Conservation (phyloP, 2,113 vertebrate genomes). For the Dunckerocampus dactyliophorus region DNA sequence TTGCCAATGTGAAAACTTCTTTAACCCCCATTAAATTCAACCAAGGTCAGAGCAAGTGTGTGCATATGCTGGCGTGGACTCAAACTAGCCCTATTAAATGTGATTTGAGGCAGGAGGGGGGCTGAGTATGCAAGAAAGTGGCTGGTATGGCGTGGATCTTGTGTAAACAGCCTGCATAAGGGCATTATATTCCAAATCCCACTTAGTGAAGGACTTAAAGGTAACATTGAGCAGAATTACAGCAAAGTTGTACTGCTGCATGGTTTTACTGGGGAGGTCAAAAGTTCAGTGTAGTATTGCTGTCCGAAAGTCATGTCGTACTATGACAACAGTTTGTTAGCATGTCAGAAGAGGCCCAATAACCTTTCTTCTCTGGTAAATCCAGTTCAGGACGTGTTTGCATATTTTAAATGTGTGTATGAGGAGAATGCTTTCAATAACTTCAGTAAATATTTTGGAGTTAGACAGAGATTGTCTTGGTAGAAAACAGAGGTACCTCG, state of each 20-base stretch:
- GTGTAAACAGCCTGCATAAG: constrained; percentile 86
- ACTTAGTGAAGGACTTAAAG: constrained; percentile 69
- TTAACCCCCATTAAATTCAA: constrained; percentile 97
- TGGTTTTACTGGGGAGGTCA: constrained; percentile 62
- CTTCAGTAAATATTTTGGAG: constrained; percentile 7
- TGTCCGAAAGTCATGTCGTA: constrained; percentile 43
- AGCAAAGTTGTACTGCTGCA: constrained; percentile 55
- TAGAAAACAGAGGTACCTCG: constrained; percentile 15
- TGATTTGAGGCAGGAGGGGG: constrained; percentile 82
- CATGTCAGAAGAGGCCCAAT: constrained; percentile 44
- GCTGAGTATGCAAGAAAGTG: constrained; percentile 39
- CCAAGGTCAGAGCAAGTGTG: constrained; percentile 96
- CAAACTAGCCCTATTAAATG: constrained; percentile 97
- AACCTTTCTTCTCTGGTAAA: constrained; percentile 49
- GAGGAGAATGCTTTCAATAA: constrained; percentile 13
- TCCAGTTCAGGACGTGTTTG: constrained; percentile 35
- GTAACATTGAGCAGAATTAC: constrained; percentile 71
- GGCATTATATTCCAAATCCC: constrained; percentile 89
- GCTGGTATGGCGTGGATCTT: constrained; percentile 65
- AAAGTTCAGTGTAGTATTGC: constrained; percentile 62
- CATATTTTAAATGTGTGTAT: constrained; percentile 10
- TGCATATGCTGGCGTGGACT: constrained; percentile 93
- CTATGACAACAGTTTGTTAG: constrained; percentile 55
- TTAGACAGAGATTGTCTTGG: constrained; percentile 6
- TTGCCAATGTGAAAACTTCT: constrained; percentile 92